phyloP scores from a whole-genome alignment of 2,888 invertebrate genomes.

The Melipona bicolor region DNA sequence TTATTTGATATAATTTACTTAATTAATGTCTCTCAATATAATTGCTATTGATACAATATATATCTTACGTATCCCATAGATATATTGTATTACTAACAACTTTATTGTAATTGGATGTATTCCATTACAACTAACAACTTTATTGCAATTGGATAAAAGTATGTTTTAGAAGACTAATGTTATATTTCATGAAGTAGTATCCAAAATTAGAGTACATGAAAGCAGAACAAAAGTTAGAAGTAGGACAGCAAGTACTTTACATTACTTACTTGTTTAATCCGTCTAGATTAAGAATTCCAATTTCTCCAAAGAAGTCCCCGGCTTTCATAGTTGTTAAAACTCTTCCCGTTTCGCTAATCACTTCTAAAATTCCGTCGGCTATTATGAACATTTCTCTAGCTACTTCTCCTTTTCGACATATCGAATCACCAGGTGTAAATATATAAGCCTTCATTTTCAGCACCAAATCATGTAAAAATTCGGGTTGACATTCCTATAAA shows the following conservation, averaged over 20 bases:
- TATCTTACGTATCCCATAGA: too few relatives aligned
- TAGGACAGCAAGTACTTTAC: background rate
- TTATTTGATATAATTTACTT: too few relatives aligned
- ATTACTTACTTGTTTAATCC: slow-evolving; percentile 94
- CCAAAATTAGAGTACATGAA: background rate
- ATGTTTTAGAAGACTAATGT: background rate
- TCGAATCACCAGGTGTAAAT: slow-evolving; percentile 98
- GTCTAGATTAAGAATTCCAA: slow-evolving; percentile 97
- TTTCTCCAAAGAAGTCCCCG: slow-evolving; percentile 99
- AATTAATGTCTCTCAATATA: too few relatives aligned
- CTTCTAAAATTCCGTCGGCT: slow-evolving; percentile 98
- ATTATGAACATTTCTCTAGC: slow-evolving; percentile 99
- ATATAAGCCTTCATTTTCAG: slow-evolving; percentile 99
- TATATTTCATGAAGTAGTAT: background rate
- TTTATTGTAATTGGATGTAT: too few relatives aligned
- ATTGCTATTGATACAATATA: background rate
- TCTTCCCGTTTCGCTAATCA: slow-evolving; percentile 96
- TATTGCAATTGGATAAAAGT: background rate
- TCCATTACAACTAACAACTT: too few relatives aligned
- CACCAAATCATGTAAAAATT: slow-evolving; percentile 98
- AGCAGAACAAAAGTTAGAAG: background rate
- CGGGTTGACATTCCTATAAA: slow-evolving; percentile 97
- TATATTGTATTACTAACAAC: too few relatives aligned
- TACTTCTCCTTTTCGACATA: slow-evolving; percentile 97
- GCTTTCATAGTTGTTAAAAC: slow-evolving; percentile 98